Evolutionary conservation across 1,140 invertebrate species (phyloP).

Genomic region (Phortica variegata): DNA sequence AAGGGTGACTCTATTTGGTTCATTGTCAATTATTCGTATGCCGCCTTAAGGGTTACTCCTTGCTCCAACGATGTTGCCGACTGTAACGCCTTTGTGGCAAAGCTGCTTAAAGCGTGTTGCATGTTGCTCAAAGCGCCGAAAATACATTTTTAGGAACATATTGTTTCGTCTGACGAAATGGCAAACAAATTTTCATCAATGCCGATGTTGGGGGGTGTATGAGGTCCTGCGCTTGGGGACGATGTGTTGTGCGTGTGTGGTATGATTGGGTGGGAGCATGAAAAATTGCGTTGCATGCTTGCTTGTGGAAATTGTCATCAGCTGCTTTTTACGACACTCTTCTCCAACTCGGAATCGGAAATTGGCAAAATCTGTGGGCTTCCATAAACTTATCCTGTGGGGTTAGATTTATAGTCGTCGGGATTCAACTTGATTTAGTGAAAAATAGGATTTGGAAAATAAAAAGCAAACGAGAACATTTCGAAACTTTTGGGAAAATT

Average conservation of each 20-base stretch:
- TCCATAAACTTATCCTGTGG: too few species aligned
- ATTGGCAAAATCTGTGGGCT: too few species aligned
- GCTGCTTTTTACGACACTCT: too few species aligned
- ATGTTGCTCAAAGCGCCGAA: constrained; percentile 29
- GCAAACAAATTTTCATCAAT: neutral
- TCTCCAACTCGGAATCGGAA: too few species aligned
- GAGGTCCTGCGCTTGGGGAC: constrained; percentile 9
- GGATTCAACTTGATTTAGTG: neutral
- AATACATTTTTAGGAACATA: constrained; percentile 43
- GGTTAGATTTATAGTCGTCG: neutral
- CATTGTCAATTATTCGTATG: neutral
- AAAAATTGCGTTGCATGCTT: constrained; percentile 25
- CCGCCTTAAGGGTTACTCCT: neutral
- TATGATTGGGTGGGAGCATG: constrained; percentile 21
- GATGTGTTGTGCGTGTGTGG: too few species aligned
- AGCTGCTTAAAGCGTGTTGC: too few species aligned
- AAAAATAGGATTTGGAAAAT: neutral
- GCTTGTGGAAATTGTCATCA: neutral
- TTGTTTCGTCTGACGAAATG: constrained; percentile 38
- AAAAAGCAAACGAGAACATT: neutral
- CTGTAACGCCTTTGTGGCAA: constrained; percentile 8
- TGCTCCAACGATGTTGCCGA: constrained; percentile 12
- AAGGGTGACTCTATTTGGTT: neutral
- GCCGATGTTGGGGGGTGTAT: neutral
- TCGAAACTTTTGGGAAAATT: neutral